These are phyloP conservation scores for Spisula solida DNA, from an alignment of 2,888 invertebrate genomes.

Conservation along the genomic window DNA sequence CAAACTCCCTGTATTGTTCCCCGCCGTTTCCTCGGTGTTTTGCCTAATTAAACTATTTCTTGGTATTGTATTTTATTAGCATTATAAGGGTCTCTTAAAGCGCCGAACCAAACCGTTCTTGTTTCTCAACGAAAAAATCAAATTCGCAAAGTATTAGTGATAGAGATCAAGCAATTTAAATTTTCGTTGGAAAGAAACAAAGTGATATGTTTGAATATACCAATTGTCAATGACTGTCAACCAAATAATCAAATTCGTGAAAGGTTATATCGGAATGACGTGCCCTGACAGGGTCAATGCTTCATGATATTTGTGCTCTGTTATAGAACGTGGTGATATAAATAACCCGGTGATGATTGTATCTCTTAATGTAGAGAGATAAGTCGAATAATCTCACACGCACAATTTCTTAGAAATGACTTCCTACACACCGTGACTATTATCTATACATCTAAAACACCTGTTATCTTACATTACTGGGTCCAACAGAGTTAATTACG, in stretches of 20 bases:
- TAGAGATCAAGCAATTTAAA: too few species aligned
- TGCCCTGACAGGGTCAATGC: background rate
- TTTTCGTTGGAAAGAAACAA: too few species aligned
- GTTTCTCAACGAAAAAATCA: too few species aligned
- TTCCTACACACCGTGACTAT: background rate
- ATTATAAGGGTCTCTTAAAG: too few species aligned
- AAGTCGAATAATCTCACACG: background rate
- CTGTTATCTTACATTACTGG: background rate
- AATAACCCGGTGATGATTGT: background rate
- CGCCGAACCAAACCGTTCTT: too few species aligned
- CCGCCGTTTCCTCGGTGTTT: background rate
- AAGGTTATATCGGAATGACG: background rate
- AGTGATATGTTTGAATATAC: too few species aligned
- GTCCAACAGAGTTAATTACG: slow-evolving; percentile 2
- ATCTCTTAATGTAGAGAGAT: background rate
- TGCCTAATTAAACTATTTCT: too few species aligned
- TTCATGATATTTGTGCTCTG: background rate
- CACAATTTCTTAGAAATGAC: background rate
- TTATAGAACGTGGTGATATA: background rate
- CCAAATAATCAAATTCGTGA: too few species aligned
- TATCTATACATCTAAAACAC: slow-evolving; percentile 1
- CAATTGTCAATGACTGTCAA: too few species aligned
- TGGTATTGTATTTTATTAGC: too few species aligned
- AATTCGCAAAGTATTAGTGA: too few species aligned
- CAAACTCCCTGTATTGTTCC: background rate